These are phyloP conservation scores for Progne subis DNA, from an alignment of 2,113 vertebrate species.

Conservation along the genomic window DNA sequence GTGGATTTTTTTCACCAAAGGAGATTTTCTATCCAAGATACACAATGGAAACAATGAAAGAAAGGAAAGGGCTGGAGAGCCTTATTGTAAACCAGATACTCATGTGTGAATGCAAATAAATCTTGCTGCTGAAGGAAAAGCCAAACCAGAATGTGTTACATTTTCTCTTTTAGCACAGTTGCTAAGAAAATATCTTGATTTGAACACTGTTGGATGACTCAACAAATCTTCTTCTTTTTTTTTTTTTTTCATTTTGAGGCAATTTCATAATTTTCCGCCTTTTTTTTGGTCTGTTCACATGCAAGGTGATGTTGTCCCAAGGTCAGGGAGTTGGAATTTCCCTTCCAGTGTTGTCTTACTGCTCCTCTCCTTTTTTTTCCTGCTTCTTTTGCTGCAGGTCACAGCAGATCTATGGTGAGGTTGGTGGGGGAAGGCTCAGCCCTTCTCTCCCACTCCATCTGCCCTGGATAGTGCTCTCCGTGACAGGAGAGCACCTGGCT, in stretches of 20 bases:
- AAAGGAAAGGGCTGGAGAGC: conserved; percentile 1
- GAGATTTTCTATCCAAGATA: not conserved
- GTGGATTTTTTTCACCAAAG: not conserved
- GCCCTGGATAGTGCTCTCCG: not conserved
- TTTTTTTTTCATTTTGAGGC: not conserved
- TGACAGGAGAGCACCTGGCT: not conserved
- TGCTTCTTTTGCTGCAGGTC: conserved; percentile 4
- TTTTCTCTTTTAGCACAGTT: conserved; percentile 24
- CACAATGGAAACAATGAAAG: conserved; percentile 3
- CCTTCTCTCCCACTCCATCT: not conserved
- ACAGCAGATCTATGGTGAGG: not conserved
- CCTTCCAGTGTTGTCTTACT: conserved; percentile 48
- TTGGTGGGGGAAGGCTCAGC: not conserved
- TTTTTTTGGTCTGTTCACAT: not conserved
- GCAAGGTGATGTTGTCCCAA: not conserved
- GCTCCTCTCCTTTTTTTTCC: conserved; percentile 27
- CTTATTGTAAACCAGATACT: conserved; percentile 22
- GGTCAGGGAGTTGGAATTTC: conserved; percentile 66
- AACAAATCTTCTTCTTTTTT: conserved; percentile 10
- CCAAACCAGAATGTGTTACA: conserved; percentile 34
- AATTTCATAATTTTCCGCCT: not conserved
- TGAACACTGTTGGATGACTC: conserved; percentile 1
- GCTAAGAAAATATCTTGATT: conserved; percentile 39
- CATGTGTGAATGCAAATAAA: conserved; percentile 29
- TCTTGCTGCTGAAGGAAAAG: conserved; percentile 20